phyloP scores from a whole-genome alignment of 1,140 invertebrate genomes.

The Leptoteleia sp. region DNA sequence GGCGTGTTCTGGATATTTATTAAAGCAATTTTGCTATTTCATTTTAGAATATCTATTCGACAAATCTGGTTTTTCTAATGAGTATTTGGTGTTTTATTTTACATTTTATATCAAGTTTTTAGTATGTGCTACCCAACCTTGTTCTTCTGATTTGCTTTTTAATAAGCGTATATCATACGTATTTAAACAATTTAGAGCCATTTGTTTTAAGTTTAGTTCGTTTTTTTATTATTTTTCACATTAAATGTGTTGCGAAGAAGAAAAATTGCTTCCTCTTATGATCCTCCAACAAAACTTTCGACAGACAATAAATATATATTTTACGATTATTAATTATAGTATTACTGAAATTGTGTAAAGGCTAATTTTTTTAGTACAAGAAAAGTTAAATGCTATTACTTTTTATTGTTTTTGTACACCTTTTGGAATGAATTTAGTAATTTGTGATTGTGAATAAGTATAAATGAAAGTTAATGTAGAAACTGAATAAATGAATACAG shows the following conservation, averaged over 20 bases:
- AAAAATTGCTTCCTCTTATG: conserved; percentile 25
- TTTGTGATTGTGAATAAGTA: too few species aligned
- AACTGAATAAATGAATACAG: too few species aligned
- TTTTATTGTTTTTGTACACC: neutral
- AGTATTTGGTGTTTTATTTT: too few species aligned
- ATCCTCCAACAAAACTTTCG: conserved; percentile 13
- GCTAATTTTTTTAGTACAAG: neutral
- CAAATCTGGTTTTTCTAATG: too few species aligned
- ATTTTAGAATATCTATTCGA: too few species aligned
- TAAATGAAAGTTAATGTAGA: too few species aligned
- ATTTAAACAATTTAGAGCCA: too few species aligned
- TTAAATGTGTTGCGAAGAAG: conserved; percentile 17
- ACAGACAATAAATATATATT: conserved; percentile 31
- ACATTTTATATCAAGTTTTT: too few species aligned
- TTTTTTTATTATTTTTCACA: conserved; percentile 17
- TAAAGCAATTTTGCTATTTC: neutral
- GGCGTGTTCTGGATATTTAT: neutral
- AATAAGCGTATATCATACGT: too few species aligned
- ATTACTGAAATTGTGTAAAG: neutral
- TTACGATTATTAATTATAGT: neutral
- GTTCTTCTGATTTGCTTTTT: conserved; percentile 4
- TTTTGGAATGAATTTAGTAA: too few species aligned
- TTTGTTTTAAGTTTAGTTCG: neutral
- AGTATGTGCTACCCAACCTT: neutral
- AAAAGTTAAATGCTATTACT: neutral